A percentile compares a stretch with the other conserved stretches of the same genome.
These are phyloP conservation scores for Pogonophryne albipinna DNA, from an alignment of 2,797 vertebrate genomes.

Conservation along the genomic window DNA sequence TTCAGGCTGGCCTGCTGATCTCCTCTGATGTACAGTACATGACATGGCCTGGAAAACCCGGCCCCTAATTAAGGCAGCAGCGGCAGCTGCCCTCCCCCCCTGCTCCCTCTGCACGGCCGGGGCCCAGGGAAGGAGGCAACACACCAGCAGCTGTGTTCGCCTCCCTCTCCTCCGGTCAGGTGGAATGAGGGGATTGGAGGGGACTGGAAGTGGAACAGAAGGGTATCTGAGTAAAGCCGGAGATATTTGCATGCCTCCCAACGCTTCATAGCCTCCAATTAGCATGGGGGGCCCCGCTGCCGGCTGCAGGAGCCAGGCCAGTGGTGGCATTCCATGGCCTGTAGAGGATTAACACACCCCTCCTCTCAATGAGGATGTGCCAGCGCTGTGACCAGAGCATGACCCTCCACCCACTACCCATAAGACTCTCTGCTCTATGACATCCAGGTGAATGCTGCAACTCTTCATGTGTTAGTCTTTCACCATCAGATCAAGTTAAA, in stretches of 20 bases:
- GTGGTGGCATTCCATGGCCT: conserved; percentile 70
- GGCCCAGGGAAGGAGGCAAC: conserved; percentile 77
- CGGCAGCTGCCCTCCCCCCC: conserved; percentile 64
- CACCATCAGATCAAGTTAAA: background rate
- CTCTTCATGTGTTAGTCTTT: background rate
- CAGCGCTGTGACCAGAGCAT: conserved; percentile 47
- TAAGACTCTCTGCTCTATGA: conserved; percentile 16
- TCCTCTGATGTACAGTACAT: conserved; percentile 95
- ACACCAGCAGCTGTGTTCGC: conserved; percentile 85
- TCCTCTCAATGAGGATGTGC: conserved; percentile 51
- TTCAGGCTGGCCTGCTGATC: conserved; percentile 92
- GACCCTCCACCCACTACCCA: conserved; percentile 43
- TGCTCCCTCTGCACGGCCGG: conserved; percentile 68
- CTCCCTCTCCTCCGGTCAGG: conserved; percentile 86
- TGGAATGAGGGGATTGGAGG: conserved; percentile 92
- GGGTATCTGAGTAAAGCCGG: conserved; percentile 76
- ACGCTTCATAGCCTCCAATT: conserved; percentile 80
- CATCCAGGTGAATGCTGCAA: background rate
- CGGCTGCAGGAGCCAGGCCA: conserved; percentile 52
- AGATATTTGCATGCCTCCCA: conserved; percentile 79
- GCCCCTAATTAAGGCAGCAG: conserved; percentile 88
- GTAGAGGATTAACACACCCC: conserved; percentile 67
- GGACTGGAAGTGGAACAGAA: conserved; percentile 80
- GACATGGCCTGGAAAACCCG: conserved; percentile 89
- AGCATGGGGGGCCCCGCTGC: conserved; percentile 59